Percentiles rank a stretch among this genome's conserved stretches.
These are phyloP conservation scores for Pelodiscus sinensis DNA, from an alignment of 2,113 vertebrate genomes.

Conservation along the genomic window DNA sequence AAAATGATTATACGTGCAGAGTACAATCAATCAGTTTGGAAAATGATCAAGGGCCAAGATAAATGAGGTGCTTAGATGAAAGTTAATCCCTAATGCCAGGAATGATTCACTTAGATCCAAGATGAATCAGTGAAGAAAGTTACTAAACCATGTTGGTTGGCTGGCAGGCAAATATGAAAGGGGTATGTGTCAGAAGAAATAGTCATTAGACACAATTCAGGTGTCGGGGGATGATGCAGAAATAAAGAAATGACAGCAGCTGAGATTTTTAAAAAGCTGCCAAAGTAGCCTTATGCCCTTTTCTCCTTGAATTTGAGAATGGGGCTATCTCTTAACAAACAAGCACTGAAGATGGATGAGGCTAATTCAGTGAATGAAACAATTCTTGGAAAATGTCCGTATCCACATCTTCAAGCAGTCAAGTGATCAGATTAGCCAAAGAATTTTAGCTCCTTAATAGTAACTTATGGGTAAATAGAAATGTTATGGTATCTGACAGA, in stretches of 20 bases:
- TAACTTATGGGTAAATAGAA: not conserved
- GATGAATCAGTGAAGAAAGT: not conserved
- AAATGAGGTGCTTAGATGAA: not conserved
- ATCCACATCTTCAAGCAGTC: not conserved
- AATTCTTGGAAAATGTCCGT: not conserved
- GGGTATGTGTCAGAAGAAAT: not conserved
- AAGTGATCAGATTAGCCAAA: not conserved
- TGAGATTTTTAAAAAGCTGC: not conserved
- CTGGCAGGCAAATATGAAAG: not conserved
- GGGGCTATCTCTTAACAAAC: not conserved
- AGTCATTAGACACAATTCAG: not conserved
- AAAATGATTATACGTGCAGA: slow-evolving; percentile 14
- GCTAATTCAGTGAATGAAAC: not conserved
- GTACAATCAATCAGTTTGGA: slow-evolving; percentile 4
- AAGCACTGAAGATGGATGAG: not conserved
- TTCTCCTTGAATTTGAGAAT: not conserved
- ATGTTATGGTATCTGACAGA: not conserved
- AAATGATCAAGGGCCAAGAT: slow-evolving; percentile 15
- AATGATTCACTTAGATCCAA: not conserved
- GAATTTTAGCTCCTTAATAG: not conserved
- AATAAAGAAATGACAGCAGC: not conserved
- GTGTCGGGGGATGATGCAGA: not conserved
- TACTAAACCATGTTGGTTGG: not conserved
- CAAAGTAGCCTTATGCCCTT: not conserved
- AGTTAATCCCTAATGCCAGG: not conserved